These are phyloP conservation scores for Brotogeris chrysoptera DNA, from an alignment of 2,797 vertebrate species.

Conservation along the genomic window DNA sequence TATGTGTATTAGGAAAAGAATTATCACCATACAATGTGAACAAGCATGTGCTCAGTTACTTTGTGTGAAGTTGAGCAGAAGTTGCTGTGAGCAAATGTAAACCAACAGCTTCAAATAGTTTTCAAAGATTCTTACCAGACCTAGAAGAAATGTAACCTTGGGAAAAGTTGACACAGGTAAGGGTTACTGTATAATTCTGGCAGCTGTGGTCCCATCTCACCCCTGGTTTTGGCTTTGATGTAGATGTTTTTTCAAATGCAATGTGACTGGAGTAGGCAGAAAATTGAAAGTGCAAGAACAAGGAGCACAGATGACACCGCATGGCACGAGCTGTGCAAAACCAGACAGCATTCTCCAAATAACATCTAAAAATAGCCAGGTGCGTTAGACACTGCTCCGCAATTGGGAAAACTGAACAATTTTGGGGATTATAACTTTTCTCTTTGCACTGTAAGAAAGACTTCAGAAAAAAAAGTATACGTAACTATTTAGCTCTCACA, in stretches of 20 bases:
- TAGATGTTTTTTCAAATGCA: not conserved
- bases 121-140: not conserved
- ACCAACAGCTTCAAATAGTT: not conserved
- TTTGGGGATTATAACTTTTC: not conserved
- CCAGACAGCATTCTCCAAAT: not conserved
- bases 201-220: not conserved
- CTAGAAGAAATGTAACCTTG: not conserved
- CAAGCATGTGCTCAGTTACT: not conserved
- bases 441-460: not conserved
- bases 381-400: not conserved
- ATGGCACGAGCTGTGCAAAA: not conserved
- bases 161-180: not conserved
- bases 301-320: not conserved
- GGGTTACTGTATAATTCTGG: not conserved
- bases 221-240: not conserved
- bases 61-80: not conserved
- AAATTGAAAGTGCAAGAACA: not conserved
- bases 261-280: not conserved
- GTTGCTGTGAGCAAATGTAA: not conserved
- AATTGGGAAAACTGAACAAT: not conserved
- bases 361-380: not conserved
- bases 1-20: conserved; percentile 39
- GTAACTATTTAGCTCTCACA: not conserved
- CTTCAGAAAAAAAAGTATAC: not conserved
- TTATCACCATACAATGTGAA: not conserved